Evolutionary conservation across 2,113 vertebrate genomes (phyloP).

Genomic region (Aegithalos caudatus): DNA sequence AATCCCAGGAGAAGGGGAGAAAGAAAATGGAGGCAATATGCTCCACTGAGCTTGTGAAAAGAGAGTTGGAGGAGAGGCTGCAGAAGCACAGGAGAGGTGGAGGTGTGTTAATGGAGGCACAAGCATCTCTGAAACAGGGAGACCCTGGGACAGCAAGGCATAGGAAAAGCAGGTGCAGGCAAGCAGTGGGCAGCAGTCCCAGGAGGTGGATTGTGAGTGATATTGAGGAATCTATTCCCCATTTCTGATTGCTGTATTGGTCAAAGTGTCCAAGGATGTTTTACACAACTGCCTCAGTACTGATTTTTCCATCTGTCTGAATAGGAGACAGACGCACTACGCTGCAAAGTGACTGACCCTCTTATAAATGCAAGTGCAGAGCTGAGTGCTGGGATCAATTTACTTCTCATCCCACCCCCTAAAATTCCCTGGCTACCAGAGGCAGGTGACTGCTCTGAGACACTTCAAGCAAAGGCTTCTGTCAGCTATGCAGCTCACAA

Average conservation of each 20-base stretch:
- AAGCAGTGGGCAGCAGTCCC: background rate
- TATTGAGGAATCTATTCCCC: background rate
- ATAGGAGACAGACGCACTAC: background rate
- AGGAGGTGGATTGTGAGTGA: background rate
- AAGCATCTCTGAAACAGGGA: background rate
- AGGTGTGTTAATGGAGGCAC: accelerated
- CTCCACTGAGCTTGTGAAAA: background rate
- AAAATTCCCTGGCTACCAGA: accelerated
- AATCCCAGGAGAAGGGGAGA: background rate
- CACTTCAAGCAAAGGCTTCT: background rate
- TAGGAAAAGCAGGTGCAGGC: background rate
- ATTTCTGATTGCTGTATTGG: background rate
- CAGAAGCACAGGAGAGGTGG: background rate
- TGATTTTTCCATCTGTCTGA: background rate
- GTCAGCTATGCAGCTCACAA: background rate
- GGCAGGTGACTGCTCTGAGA: background rate
- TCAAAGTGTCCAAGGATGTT: background rate
- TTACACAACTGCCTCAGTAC: background rate
- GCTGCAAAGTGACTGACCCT: background rate
- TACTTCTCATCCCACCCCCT: background rate
- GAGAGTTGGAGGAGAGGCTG: background rate
- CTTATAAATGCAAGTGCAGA: background rate
- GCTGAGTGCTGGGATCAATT: background rate
- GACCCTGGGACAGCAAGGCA: background rate
- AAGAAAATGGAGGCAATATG: background rate